phyloP scores from a whole-genome alignment of 2,113 vertebrate genomes.

The Pantherophis guttatus region DNA sequence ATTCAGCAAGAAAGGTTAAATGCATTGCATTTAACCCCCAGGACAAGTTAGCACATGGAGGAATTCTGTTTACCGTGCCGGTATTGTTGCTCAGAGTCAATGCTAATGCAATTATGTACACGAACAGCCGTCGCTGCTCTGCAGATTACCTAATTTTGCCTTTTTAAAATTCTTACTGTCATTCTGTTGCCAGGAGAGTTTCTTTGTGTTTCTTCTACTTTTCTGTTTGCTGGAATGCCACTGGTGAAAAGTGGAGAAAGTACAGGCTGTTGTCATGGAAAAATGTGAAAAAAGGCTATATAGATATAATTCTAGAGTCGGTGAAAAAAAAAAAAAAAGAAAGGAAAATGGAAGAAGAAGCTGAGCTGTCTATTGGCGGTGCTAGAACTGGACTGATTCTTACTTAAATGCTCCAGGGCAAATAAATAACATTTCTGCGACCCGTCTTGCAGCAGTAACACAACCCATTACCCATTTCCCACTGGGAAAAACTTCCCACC shows the following conservation, averaged over 20 bases:
- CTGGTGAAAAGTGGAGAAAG: conserved; percentile 45
- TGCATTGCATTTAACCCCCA: conserved; percentile 34
- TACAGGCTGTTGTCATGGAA: conserved; percentile 64
- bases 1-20: conserved; percentile 38
- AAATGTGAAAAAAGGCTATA: conserved; percentile 47
- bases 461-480: neutral
- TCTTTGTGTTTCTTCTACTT: conserved; percentile 33
- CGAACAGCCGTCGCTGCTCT: conserved; percentile 42
- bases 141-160: conserved; percentile 25
- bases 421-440: neutral
- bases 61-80: conserved; percentile 29
- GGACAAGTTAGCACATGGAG: conserved; percentile 49
- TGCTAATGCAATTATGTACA: conserved; percentile 56
- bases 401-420: neutral
- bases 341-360: conserved; percentile 43
- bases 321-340: neutral
- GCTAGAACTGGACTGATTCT: neutral
- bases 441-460: neutral
- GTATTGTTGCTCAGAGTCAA: conserved; percentile 48
- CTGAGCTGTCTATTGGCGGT: conserved; percentile 28
- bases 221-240: conserved; percentile 47
- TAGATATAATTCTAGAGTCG: conserved; percentile 39
- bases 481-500: neutral
- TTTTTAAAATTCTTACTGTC: conserved; percentile 20
- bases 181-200: conserved; percentile 27